Evolutionary conservation across 2,888 invertebrate genomes (phyloP), one percentile per base, ranked within the genome.

Genomic region (Platerodrilus igneus): DNA sequence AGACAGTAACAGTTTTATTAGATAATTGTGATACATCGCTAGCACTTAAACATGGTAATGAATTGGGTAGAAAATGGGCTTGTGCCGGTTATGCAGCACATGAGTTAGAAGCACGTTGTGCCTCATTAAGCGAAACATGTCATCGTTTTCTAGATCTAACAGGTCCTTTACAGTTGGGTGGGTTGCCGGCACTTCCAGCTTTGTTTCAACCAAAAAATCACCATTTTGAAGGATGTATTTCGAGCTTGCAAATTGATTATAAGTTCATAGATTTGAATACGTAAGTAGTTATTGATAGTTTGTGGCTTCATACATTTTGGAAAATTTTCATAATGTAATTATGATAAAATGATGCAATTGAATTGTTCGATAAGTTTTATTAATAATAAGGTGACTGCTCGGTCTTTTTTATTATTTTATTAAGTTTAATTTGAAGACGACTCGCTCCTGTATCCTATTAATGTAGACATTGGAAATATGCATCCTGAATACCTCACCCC

Each of bases 91-190:
- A 76, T 50, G 83, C 80, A 0, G 78, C 78, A 3, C 81, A 88
- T 42, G 67, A 78, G 3, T 67, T 94, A 27, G 90, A 90, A 46
- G 70, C 79, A 1, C 77, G 86, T 16, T 87, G 87, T 57, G 77
- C 79, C 2, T 75, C 79, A 3, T 73, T 85, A 1, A 86, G 86
- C 0, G 86, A 86, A 64, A 85, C 86, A 2, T 87, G 87, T 51
- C 86, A 86, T 58, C 74, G 94, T 40, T 92, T 93, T 60, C 69
- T 97, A 19, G 96, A 97, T 64, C 71, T 97, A 20, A 95, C 95
- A 0, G 86, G 57, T 4, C 57, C 57, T 3, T 67, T 94, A 14
- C 92, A 93, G 66, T 70, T 97, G 4, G 96, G 96, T 0, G 95
- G 95, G 0, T 71, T 96, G 1, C 94, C 95, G 0, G 76, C 83